Percentiles rank a stretch among this genome's conserved stretches.
These are phyloP conservation scores for Pelodiscus sinensis DNA, from an alignment of 2,113 vertebrate species.

Conservation along the genomic window DNA sequence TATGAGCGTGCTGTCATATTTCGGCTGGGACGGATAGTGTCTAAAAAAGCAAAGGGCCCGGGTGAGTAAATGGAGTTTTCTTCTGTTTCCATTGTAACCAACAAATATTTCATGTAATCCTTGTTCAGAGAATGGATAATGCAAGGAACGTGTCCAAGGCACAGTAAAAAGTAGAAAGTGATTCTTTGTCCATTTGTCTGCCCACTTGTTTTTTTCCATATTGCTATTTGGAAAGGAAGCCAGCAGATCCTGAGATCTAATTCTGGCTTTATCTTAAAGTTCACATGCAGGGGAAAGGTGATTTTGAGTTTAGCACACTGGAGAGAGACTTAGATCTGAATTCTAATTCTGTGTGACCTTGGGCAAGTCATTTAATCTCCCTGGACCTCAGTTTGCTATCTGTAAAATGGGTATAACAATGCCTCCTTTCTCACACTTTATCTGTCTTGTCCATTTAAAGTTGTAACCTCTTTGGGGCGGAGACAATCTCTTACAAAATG, in stretches of 20 bases:
- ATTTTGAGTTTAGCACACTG: not conserved
- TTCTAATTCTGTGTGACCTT: not conserved
- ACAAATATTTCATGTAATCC: not conserved
- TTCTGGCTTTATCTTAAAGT: not conserved
- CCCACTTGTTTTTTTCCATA: not conserved
- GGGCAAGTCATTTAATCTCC: not conserved
- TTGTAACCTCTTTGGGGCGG: not conserved
- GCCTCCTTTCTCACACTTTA: not conserved
- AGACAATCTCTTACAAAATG: not conserved
- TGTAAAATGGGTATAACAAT: not conserved
- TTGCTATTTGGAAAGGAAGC: not conserved
- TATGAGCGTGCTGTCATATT: conserved; percentile 92
- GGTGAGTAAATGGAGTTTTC: conserved; percentile 73
- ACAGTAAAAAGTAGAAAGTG: not conserved
- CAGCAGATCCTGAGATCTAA: not conserved
- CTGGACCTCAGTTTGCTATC: not conserved
- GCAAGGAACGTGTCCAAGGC: not conserved
- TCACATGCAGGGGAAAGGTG: not conserved
- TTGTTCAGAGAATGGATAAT: not conserved
- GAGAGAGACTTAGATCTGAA: not conserved
- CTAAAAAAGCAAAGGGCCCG: conserved; percentile 88
- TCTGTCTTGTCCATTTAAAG: not conserved
- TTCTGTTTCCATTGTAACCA: not conserved
- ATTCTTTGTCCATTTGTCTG: not conserved
- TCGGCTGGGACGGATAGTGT: conserved; percentile 85